phyloP scores from a whole-genome alignment of 2,113 vertebrate species.

The Thomomys bottae region DNA sequence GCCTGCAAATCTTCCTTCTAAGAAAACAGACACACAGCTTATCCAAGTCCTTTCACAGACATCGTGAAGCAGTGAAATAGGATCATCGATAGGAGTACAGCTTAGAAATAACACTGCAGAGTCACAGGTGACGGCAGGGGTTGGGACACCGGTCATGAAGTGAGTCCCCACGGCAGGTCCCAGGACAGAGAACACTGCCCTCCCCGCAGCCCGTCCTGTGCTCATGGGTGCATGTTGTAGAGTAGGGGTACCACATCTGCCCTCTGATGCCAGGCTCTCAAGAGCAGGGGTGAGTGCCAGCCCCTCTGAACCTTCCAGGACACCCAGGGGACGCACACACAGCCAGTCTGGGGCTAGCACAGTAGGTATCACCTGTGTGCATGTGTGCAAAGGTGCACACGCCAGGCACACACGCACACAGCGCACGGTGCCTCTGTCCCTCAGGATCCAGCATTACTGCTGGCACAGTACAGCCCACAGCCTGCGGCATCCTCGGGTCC shows the following conservation, averaged over 20 bases:
- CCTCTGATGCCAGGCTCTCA: background rate
- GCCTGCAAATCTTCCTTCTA: background rate
- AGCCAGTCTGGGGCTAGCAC: background rate
- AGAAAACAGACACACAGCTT: background rate
- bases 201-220: background rate
- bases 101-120: background rate
- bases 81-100: background rate
- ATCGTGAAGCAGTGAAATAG: background rate
- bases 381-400: background rate
- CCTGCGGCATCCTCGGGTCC: background rate
- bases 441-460: background rate
- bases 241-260: background rate
- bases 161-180: background rate
- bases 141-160: rapidly evolving
- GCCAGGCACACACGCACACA: rapidly evolving
- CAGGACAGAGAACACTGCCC: background rate
- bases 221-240: background rate
- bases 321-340: background rate
- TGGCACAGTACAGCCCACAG: background rate
- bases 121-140: rapidly evolving
- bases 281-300: background rate
- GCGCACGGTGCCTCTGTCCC: background rate
- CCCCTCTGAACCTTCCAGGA: background rate
- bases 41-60: background rate
- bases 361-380: no score